phyloP scores from a whole-genome alignment of 2,113 vertebrate genomes.

The Mohoua ochrocephala region DNA sequence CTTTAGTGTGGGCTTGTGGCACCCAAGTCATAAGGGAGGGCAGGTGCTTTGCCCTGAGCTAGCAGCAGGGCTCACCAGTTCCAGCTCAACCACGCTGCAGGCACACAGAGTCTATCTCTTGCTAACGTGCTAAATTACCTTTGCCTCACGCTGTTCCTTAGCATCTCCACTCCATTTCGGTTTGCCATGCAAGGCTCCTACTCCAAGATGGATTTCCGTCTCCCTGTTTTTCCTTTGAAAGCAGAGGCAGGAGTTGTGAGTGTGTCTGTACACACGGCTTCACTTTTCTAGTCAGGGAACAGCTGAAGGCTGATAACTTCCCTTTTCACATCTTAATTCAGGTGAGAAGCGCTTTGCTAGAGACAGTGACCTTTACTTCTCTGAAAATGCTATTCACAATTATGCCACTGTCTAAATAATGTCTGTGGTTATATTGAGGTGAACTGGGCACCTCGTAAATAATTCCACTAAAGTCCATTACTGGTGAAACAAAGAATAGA shows the following conservation, averaged over 20 bases:
- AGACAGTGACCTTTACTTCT: conserved; percentile 39
- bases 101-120: background rate
- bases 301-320: background rate
- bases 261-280: background rate
- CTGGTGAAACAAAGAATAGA: background rate
- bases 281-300: background rate
- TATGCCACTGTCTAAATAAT: conserved; percentile 9
- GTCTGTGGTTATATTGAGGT: conserved; percentile 26
- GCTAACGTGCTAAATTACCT: background rate
- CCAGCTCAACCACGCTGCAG: background rate
- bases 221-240: background rate
- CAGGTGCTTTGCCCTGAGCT: background rate
- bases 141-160: background rate
- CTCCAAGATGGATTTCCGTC: background rate
- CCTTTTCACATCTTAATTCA: conserved; percentile 19
- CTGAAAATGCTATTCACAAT: conserved; percentile 34
- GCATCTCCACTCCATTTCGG: background rate
- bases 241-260: background rate
- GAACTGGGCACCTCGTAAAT: conserved; percentile 26
- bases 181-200: background rate
- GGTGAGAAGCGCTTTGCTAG: background rate
- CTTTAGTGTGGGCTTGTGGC: background rate
- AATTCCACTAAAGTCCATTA: conserved; percentile 8
- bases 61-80: background rate
- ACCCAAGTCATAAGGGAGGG: background rate